Conservation (phyloP, 2,113 vertebrate genomes). For the Nycticorax nycticorax region DNA sequence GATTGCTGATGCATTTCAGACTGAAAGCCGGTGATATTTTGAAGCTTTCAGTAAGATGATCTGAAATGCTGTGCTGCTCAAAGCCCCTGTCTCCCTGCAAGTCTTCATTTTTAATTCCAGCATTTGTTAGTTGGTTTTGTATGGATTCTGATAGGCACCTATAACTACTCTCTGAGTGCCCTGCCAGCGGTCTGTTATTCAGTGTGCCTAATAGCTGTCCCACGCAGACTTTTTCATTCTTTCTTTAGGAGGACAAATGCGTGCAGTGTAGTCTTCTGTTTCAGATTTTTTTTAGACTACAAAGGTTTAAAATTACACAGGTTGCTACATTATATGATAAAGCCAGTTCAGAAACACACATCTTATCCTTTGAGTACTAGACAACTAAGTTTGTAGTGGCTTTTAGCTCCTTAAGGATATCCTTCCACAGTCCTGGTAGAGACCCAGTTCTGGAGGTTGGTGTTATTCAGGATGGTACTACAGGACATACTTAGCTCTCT, state of each 20-base stretch:
- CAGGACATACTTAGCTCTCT: slow-evolving; percentile 40
- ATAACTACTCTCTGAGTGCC: background rate
- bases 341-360: background rate
- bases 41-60: slow-evolving; percentile 75
- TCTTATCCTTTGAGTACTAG: background rate
- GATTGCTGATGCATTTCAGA: slow-evolving; percentile 78
- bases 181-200: background rate
- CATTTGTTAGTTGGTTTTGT: background rate
- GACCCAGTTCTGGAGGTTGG: background rate
- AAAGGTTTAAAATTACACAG: background rate
- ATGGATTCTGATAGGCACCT: background rate
- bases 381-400: background rate
- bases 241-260: background rate
- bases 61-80: slow-evolving; percentile 60
- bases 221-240: background rate
- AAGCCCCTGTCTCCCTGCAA: slow-evolving; percentile 23
- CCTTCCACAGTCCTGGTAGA: background rate
- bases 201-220: background rate
- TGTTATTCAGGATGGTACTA: background rate
- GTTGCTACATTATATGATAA: background rate
- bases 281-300: background rate
- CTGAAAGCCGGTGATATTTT: slow-evolving; percentile 70
- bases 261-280: background rate
- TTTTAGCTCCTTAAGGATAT: background rate
- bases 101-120: slow-evolving; percentile 33